A percentile compares a stretch with the other conserved stretches of the same genome.
phyloP scores from a whole-genome alignment of 2,888 invertebrate genomes.

The Lithophane leautieri region DNA sequence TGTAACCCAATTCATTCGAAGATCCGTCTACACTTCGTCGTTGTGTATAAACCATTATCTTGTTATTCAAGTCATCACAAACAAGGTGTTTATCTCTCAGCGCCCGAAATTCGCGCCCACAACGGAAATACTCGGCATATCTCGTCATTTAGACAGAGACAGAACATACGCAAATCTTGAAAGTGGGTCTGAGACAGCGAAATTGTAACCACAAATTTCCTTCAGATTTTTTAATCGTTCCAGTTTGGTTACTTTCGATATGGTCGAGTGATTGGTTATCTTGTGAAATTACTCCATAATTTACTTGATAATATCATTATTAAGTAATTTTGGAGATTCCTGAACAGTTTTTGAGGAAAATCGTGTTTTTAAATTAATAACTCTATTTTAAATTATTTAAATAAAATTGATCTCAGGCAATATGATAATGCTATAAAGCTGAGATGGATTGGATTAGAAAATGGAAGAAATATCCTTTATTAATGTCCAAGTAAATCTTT shows the following conservation, averaged over 20 bases:
- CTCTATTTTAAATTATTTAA: neutral
- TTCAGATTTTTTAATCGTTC: constrained; percentile 44
- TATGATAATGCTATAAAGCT: neutral
- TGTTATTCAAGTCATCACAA: constrained; percentile 44
- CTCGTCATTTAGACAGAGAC: constrained; percentile 66
- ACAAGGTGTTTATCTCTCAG: constrained; percentile 65
- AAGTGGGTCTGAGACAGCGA: constrained; percentile 57
- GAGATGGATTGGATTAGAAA: neutral
- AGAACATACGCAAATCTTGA: constrained; percentile 27
- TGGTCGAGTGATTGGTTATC: constrained; percentile 55
- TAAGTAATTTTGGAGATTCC: constrained; percentile 39
- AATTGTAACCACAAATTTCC: constrained; percentile 40
- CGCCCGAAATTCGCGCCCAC: constrained; percentile 70
- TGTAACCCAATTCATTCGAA: constrained; percentile 28
- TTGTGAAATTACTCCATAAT: constrained; percentile 54
- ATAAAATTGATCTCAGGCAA: neutral
- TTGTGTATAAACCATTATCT: constrained; percentile 45
- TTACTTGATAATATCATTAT: constrained; percentile 21
- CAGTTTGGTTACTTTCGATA: constrained; percentile 60
- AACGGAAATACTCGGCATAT: constrained; percentile 77
- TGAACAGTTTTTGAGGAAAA: constrained; percentile 6
- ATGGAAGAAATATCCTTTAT: neutral
- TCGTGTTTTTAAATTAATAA: neutral
- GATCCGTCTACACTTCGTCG: constrained; percentile 18
- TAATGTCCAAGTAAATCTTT: neutral